Percentiles rank a stretch among this genome's conserved stretches.
Evolutionary conservation across 1,140 invertebrate genomes (phyloP).

Genomic region (Bombus ignitus): DNA sequence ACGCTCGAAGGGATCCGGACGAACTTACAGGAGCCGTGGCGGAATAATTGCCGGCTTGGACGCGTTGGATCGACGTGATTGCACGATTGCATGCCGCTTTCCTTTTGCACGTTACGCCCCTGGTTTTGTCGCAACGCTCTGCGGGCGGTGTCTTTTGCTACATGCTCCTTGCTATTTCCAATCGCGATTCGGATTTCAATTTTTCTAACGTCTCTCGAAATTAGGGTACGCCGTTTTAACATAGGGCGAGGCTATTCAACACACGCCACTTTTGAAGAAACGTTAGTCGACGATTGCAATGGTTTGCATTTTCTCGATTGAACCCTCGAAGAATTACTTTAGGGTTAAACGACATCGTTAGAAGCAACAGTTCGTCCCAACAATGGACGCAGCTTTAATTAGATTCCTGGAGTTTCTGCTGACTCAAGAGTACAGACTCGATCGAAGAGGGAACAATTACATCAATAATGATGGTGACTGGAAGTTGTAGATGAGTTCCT

Average conservation of each 20-base stretch:
- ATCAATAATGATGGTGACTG: background rate
- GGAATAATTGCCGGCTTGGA: constrained; percentile 56
- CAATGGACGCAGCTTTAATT: background rate
- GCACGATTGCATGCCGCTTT: constrained; percentile 60
- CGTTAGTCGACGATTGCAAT: too few relatives aligned
- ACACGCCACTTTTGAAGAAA: too few relatives aligned
- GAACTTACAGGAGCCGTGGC: constrained; percentile 44
- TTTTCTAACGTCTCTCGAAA: background rate
- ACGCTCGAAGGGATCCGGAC: constrained; percentile 53
- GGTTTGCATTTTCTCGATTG: too few relatives aligned
- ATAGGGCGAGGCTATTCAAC: too few relatives aligned
- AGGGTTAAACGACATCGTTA: background rate
- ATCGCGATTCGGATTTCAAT: constrained; percentile 10
- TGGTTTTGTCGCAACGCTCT: constrained; percentile 49
- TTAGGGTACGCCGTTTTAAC: background rate
- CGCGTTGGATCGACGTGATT: constrained; percentile 63
- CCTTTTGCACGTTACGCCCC: constrained; percentile 55
- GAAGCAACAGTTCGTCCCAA: background rate
- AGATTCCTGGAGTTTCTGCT: background rate
- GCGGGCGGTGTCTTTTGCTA: constrained; percentile 26
- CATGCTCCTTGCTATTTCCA: background rate
- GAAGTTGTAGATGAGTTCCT: background rate
- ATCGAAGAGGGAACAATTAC: constrained; percentile 9
- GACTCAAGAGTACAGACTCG: background rate
- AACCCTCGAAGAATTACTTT: background rate